phyloP scores from a whole-genome alignment of 1,140 invertebrate genomes.

The Cryptotermes secundus region DNA sequence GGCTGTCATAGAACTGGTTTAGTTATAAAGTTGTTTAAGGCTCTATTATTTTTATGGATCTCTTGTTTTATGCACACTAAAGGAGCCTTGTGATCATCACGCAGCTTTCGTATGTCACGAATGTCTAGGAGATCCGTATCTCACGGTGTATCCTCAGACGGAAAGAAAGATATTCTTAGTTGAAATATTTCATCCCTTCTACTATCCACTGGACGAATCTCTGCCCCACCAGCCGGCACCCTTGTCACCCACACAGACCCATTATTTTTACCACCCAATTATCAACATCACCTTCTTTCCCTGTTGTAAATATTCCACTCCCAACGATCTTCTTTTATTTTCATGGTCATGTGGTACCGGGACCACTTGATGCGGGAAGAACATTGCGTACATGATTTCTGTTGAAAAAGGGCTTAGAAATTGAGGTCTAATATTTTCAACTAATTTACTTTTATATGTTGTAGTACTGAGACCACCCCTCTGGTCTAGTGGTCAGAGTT shows the following conservation, averaged over 20 bases:
- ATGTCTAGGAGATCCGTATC: background rate
- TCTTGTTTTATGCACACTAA: background rate
- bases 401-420: background rate
- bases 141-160: background rate
- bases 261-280: constrained; percentile 14
- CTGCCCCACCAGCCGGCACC: background rate
- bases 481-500: too few species aligned
- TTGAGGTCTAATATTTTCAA: background rate
- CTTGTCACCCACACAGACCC: constrained; percentile 3
- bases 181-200: background rate
- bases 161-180: background rate
- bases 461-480: background rate
- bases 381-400: background rate
- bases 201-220: background rate
- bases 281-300: background rate
- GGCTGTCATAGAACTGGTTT: too few species aligned
- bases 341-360: background rate
- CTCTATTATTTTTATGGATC: background rate
- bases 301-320: background rate
- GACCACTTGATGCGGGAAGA: background rate
- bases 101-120: background rate
- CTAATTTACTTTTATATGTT: background rate
- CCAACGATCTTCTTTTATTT: background rate
- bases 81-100: background rate
- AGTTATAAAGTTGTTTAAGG: too few species aligned